Evolutionary conservation across 2,888 invertebrate species (phyloP).

Genomic region (Chrysolina americana): DNA sequence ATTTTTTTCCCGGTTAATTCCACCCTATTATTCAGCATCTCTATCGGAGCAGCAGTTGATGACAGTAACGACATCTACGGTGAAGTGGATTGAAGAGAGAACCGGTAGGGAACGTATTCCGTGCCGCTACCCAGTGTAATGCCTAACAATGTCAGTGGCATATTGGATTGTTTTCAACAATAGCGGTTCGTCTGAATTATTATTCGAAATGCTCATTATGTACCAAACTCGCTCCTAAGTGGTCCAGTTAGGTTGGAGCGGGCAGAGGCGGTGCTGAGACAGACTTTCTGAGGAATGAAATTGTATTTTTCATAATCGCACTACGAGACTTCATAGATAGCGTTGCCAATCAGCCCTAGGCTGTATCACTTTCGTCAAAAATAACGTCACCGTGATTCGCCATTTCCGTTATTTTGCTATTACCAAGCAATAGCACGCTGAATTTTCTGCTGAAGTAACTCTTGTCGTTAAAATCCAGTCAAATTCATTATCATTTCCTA

Average conservation of each 20-base stretch:
- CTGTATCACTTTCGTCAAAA: no score
- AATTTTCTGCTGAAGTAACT: no score
- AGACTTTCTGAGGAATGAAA: background rate
- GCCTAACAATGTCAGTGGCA: conserved; percentile 26
- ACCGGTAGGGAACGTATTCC: background rate
- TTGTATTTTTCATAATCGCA: no score
- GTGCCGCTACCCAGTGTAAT: conserved; percentile 7
- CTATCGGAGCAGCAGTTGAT: conserved; percentile 1
- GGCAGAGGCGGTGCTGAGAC: background rate
- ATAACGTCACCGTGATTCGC: no score
- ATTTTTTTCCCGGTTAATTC: conserved; percentile 5
- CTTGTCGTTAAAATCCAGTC: no score
- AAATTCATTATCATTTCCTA: no score
- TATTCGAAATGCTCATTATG: conserved; percentile 26
- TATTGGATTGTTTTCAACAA: conserved; percentile 31
- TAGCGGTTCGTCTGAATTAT: conserved; percentile 27
- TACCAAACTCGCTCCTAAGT: conserved; percentile 19
- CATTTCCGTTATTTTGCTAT: no score
- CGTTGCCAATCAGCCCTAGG: no score
- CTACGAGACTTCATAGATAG: no score
- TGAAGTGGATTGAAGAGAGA: background rate
- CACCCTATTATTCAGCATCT: conserved; percentile 19
- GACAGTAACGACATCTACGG: conserved; percentile 19
- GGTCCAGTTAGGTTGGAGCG: conserved; percentile 1
- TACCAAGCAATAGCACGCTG: no score